Evolutionary conservation across 2,113 vertebrate genomes (phyloP), one percentile per base, ranked within the genome.

Genomic region (Vidua macroura): DNA sequence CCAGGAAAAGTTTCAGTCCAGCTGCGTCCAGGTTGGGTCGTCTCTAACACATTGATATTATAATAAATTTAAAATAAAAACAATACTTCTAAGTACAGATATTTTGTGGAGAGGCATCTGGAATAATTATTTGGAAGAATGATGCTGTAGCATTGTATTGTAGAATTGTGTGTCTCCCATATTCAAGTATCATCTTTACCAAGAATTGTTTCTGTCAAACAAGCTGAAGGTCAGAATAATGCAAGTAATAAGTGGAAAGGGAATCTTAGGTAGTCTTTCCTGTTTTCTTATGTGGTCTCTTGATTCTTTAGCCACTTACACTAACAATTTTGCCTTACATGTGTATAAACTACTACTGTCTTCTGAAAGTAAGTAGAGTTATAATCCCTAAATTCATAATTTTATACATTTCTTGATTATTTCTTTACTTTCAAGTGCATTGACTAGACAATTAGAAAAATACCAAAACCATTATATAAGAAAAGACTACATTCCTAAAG

Each of bases 1-100:
- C 99, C 99, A 33, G 97, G 83, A 95, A 98, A 98, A 96, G 98
- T 99, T 93, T 97, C 97, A 63, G 72, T 99, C 91, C 98, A 98
- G 4, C 98, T 99, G 55, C 97, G 92, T 87, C 98, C 99, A 99
- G 99, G 99, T 99, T 97, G 83, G 96, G 49, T 95, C 44, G 10
- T 94, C 86, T 96, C 87, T 95, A 91, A 93, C 67, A 84, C 53
- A 56, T 67, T 90, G 74, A 59, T 95, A 25, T 43, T 63, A 31
- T 58, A 82, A 44, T 73, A 43, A 73, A 49, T 49, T 70, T 56
- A 84, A 78, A 86, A 35, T 64, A 53, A 74, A 52, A 73, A 14
- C 6, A n/a, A 6, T 69, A 14, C 11, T 66, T 31, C 13, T 63
- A 80, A 76, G 30, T 77, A 13, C 20, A 80, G 13, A 25, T 88